These are phyloP conservation scores for Oreochromis spilurus DNA, from an alignment of 2,113 vertebrate species.

Conservation along the genomic window DNA sequence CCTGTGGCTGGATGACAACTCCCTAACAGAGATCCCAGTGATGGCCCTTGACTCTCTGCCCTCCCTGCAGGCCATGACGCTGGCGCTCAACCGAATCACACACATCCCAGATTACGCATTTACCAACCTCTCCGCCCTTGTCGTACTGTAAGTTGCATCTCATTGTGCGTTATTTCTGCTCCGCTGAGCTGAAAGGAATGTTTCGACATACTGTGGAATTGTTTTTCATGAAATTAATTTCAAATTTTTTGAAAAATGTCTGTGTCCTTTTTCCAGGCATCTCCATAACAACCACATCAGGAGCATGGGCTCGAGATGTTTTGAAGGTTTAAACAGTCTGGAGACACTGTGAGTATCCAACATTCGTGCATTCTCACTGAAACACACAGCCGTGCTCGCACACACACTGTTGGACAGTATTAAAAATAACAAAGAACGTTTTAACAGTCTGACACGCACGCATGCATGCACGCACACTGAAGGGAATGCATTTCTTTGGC, in stretches of 20 bases:
- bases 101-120: conserved; percentile 88
- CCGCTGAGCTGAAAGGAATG: neutral
- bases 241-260: conserved; percentile 8
- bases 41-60: conserved; percentile 83
- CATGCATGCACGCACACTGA: neutral
- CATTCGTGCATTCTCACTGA: neutral
- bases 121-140: conserved; percentile 89
- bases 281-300: conserved; percentile 94
- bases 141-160: conserved; percentile 84
- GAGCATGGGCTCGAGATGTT: conserved; percentile 83
- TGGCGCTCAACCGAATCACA: conserved; percentile 91
- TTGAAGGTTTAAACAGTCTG: conserved; percentile 88
- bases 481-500: neutral
- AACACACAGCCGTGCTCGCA: neutral
- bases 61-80: conserved; percentile 91
- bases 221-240: neutral
- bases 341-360: conserved; percentile 89
- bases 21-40: conserved; percentile 86
- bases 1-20: conserved; percentile 95
- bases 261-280: conserved; percentile 74
- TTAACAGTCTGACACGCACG: neutral
- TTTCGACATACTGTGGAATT: neutral
- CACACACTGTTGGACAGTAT: neutral
- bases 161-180: neutral
- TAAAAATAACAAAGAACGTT: neutral